Percentiles rank a stretch among this genome's conserved stretches.
Conservation (phyloP, 2,888 invertebrate genomes). For the Abrostola triplasia region DNA sequence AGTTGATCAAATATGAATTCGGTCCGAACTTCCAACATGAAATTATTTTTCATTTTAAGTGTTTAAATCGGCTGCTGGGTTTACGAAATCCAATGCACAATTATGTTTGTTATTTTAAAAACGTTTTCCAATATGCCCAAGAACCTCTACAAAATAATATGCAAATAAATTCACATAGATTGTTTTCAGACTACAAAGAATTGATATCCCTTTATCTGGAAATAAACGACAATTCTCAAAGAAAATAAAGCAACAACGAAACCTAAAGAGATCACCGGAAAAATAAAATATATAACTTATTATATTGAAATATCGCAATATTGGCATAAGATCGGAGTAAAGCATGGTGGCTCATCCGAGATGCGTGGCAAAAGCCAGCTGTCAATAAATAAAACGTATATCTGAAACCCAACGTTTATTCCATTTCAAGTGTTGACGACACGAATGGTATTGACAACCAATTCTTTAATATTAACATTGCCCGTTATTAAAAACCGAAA, state of each 20-base stretch:
- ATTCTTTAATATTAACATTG: slow-evolving; percentile 51
- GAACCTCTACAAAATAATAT: background rate
- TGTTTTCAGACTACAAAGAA: slow-evolving; percentile 28
- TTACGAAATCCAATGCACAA: background rate
- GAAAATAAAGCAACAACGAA: slow-evolving; percentile 4
- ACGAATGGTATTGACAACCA: slow-evolving; percentile 57
- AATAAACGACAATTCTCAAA: slow-evolving; percentile 18
- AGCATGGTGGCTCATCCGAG: slow-evolving; percentile 52
- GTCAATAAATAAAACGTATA: slow-evolving; percentile 61
- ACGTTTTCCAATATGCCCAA: background rate
- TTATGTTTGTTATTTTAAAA: background rate
- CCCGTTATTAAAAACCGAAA: slow-evolving; percentile 38
- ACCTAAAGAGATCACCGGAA: slow-evolving; percentile 14
- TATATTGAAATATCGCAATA: slow-evolving; percentile 45
- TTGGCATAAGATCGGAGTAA: slow-evolving; percentile 39
- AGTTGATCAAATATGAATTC: slow-evolving; percentile 24
- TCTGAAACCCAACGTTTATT: slow-evolving; percentile 52
- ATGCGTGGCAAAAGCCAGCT: slow-evolving; percentile 51
- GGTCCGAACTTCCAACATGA: slow-evolving; percentile 9
- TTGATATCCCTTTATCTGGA: slow-evolving; percentile 23
- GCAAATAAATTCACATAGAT: slow-evolving; percentile 4
- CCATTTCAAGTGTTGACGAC: slow-evolving; percentile 46
- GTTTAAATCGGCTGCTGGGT: slow-evolving; percentile 13
- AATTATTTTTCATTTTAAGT: slow-evolving; percentile 23
- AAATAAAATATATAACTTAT: slow-evolving; percentile 20